phyloP scores from a whole-genome alignment of 2,888 invertebrate species.

The Sarcophaga rosellei region DNA sequence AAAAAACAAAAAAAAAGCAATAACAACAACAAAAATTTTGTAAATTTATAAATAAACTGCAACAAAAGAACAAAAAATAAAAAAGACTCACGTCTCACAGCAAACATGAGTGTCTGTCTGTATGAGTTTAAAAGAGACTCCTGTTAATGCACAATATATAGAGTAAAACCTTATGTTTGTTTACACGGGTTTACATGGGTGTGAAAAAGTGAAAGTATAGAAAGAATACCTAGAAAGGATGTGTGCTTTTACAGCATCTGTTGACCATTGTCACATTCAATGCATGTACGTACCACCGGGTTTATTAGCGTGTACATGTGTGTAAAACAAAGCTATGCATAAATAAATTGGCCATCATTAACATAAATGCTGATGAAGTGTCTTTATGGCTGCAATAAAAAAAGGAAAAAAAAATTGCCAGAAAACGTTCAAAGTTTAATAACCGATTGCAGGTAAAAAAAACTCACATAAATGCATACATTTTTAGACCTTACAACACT shows the following conservation, averaged over 20 bases:
- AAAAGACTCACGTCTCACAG: neutral
- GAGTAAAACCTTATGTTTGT: neutral
- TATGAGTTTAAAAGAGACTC: neutral
- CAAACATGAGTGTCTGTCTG: neutral
- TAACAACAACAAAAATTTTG: neutral
- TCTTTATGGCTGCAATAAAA: slow-evolving; percentile 13
- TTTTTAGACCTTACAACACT: no score
- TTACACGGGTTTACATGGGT: neutral
- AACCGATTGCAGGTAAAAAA: no score
- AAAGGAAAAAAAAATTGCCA: neutral
- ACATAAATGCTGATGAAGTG: slow-evolving; percentile 45
- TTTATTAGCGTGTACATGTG: neutral
- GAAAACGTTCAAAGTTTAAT: no score
- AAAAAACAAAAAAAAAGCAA: neutral
- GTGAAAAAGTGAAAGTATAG: neutral
- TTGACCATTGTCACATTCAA: neutral
- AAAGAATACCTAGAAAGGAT: neutral
- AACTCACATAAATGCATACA: no score
- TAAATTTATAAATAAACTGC: no score
- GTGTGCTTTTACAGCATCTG: neutral
- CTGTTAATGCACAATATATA: neutral
- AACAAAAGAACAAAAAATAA: no score
- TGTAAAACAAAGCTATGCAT: neutral
- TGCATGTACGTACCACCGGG: neutral
- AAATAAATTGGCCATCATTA: slow-evolving; percentile 54